Evolutionary conservation across 2,113 vertebrate species (phyloP), one percentile per base, ranked within the genome.

Genomic region (Brevimyrus niger): DNA sequence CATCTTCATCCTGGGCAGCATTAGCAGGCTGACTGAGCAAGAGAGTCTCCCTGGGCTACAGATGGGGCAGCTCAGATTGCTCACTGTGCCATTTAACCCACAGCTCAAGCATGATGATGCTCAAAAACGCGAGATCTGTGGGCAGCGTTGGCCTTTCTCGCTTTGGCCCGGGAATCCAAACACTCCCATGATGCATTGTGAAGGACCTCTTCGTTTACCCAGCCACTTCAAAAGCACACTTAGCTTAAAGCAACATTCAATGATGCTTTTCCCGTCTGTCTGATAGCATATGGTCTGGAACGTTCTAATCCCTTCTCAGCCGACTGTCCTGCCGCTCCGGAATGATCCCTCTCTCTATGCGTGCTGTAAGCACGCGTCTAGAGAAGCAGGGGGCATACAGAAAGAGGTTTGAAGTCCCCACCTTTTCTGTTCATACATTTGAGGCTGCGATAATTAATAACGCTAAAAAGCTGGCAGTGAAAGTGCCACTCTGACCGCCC

Each of bases 381-480:
- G 21, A 90, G 69, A 35, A 83, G n/a, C 31, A 27, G 82, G 38
- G 27, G 86, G 47, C 51, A 46, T 13, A 23, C 48, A 88, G 42
- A 86, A 65, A 27, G 27, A 2, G 23, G 42, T 88, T 48, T 51
- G 19, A 86, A 84, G 47, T 46, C 50, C 13, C 76, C 55, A n/a
- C 85, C 73, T 91, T 55, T 65, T 86, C n/a, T 50, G 87, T 55
- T 83, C 86, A 50, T 88, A 69, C 83, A 88, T 88, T 87, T 65
- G 88, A 87, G n/a, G 35, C 85, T 69, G 51, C 90, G 83, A 88
- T 93, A 93, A 93, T 91, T 93, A 92, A 90, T 91, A 91, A 89
- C 84, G 61, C 90, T 89, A 90, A 91, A 92, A 90, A 90, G 58
- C 89, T 89, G 91, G 58, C 87, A 61, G 91, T 89, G 88, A 87